A percentile compares a stretch with the other conserved stretches of the same genome.
Conservation (phyloP, 2,888 invertebrate genomes). For the Unio delphinus region DNA sequence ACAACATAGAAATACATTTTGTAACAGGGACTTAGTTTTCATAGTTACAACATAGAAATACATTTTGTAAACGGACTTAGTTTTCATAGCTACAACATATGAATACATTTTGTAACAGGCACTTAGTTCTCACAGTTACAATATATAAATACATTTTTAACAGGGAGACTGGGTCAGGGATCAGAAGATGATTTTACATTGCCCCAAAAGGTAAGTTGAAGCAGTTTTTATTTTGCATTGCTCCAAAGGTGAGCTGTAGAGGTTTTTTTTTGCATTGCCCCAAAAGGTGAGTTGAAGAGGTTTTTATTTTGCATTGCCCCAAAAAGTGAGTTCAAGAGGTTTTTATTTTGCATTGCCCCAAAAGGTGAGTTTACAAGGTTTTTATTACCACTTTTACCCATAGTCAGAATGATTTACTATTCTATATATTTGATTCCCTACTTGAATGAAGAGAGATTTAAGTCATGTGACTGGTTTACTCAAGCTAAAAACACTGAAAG, state of each 20-base stretch:
- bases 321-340: conserved; percentile 46
- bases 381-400: neutral
- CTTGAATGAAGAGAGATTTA: too few species aligned
- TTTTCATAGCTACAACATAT: neutral
- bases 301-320: conserved; percentile 51
- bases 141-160: conserved; percentile 3
- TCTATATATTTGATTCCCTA: too few species aligned
- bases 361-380: conserved; percentile 40
- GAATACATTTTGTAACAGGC: too few species aligned
- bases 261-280: conserved; percentile 39
- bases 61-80: conserved; percentile 38
- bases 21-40: conserved; percentile 40
- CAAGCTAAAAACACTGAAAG: too few species aligned
- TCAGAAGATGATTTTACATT: conserved; percentile 62
- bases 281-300: conserved; percentile 51
- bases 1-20: neutral
- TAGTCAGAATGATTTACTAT: too few species aligned
- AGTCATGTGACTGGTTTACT: too few species aligned
- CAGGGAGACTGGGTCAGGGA: conserved; percentile 66
- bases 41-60: neutral
- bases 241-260: conserved; percentile 57
- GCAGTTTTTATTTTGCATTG: conserved; percentile 12
- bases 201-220: conserved; percentile 59
- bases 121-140: neutral
- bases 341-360: conserved; percentile 55